Conservation (phyloP, 2,888 invertebrate genomes). For the Gibbula magus region DNA sequence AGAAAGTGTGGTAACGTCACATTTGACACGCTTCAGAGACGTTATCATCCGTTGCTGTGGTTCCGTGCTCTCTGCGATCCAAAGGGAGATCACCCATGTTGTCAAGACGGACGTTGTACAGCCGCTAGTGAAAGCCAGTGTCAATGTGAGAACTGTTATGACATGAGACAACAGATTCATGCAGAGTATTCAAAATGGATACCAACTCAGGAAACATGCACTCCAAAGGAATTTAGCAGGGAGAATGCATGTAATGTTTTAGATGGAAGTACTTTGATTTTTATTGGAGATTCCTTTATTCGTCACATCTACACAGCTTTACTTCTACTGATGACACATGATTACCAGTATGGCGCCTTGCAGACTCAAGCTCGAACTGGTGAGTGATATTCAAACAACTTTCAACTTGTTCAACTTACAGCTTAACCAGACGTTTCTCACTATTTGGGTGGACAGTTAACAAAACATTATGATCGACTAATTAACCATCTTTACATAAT, state of each 20-base stretch:
- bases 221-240: background rate
- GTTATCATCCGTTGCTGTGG: no score
- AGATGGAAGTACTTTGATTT: constrained; percentile 24
- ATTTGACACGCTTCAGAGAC: no score
- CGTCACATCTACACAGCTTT: constrained; percentile 34
- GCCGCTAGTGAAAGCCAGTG: no score
- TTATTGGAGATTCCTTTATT: constrained; percentile 38
- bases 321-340: constrained; percentile 11
- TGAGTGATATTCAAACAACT: background rate
- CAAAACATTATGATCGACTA: no score
- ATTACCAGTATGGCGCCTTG: constrained; percentile 27
- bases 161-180: constrained; percentile 17
- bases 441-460: no score
- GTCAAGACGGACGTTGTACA: no score
- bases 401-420: no score
- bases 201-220: constrained; percentile 16
- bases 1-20: no score
- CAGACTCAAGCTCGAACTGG: constrained; percentile 15
- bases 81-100: no score
- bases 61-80: no score
- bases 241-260: constrained; percentile 23
- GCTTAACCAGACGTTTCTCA: no score
- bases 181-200: constrained; percentile 37
- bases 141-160: constrained; percentile 34
- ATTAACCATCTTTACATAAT: no score